Base-by-base conservation (phyloP, 2,888 invertebrate species). In the Synanthedon andrenaeformis region DNA sequence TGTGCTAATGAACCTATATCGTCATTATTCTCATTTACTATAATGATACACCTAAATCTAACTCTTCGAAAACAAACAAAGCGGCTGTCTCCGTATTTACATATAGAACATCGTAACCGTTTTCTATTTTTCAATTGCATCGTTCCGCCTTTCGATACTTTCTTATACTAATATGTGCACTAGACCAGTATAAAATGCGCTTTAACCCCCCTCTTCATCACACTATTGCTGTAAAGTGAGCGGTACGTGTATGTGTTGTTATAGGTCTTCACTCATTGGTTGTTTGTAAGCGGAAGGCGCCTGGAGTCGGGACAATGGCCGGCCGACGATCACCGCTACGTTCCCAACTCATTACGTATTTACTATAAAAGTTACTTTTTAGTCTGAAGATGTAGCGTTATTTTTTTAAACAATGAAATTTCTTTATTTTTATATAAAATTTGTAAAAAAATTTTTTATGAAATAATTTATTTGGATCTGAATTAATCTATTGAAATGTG, bases 131-230 rank as follows among this genome's bases (percentile, higher is more conserved):
- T 83, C 82, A 82, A 82, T 81, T 79, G 72, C 66, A 66, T 62
- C 78, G 77, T 83, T 85, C 82, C 82, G 80, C 82, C 79, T 84
- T 83, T 85, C 82, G 72, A 79, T 84, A 82, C 79, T 82, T 84
- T 83, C 79, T 74, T 83, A 76, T 70, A 78, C 74, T 74, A 78
- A 77, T 71, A 72, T 66, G 72, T 67, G 63, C 60, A 65, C 59
- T 60, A 54, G 62, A 66, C 82, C 76, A 77, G 59, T 56, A 48
- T 64, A 62, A 57, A 42, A 45, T 55, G 81, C 62, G 19, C 79
- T 62, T 35, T 58, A 65, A 57, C 65, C 73, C 63, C 72, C 62
- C 66, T 63, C 55, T 59, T 53, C 55, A 57, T 57, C 61, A 60
- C 56, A 59, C 59, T 61, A 57, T 57, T 64, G 57, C 59, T 64